Conservation (phyloP, 2,888 invertebrate genomes). For the Limenitis camilla region DNA sequence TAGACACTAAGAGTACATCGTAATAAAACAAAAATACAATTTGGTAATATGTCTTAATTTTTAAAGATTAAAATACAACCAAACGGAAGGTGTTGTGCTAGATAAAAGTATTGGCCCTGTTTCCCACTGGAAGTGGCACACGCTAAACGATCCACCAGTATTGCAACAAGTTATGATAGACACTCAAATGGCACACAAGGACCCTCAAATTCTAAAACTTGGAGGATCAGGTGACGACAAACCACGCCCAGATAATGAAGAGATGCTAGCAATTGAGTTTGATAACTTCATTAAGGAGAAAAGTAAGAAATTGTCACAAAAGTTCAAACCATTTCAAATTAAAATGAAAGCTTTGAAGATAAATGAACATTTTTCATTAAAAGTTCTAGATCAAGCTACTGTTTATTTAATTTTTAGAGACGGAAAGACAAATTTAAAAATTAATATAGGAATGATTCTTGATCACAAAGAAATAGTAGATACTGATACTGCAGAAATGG, state of each 20-base stretch:
- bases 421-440: constrained; percentile 52
- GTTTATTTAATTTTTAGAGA: constrained; percentile 58
- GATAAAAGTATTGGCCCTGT: constrained; percentile 57
- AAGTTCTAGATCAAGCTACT: constrained; percentile 57
- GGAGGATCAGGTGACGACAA: constrained; percentile 32
- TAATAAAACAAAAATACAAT: not conserved
- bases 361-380: constrained; percentile 60
- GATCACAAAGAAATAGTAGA: constrained; percentile 69
- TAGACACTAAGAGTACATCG: too few relatives aligned
- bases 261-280: constrained; percentile 63
- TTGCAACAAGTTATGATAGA: constrained; percentile 67
- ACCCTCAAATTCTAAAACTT: constrained; percentile 49
- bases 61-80: constrained; percentile 61
- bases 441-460: constrained; percentile 66
- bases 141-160: constrained; percentile 61
- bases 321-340: constrained; percentile 62
- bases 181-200: constrained; percentile 56
- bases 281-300: constrained; percentile 65
- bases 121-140: constrained; percentile 67
- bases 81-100: constrained; percentile 63
- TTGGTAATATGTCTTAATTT: not conserved
- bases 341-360: constrained; percentile 66
- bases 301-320: constrained; percentile 51
- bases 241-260: constrained; percentile 46
- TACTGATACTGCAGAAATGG: constrained; percentile 42